A percentile compares a stretch with the other conserved stretches of the same genome.
Evolutionary conservation across 2,797 vertebrate species (phyloP).

Genomic region (Arnoldichthys spilopterus): DNA sequence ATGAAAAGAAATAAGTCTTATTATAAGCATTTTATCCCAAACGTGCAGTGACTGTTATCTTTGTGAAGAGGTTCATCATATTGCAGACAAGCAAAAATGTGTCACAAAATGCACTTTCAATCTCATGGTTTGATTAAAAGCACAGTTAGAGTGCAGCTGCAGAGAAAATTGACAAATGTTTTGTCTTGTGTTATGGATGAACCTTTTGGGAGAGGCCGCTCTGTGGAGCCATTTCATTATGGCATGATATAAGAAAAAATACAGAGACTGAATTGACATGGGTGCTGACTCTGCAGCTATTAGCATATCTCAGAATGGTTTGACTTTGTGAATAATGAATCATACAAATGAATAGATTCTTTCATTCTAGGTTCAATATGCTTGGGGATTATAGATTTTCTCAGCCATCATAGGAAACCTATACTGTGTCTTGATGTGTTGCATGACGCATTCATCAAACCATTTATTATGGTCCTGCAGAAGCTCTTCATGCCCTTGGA

Average conservation of each 20-base stretch:
- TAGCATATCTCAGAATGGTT: slow-evolving; percentile 28
- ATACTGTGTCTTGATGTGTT: slow-evolving; percentile 42
- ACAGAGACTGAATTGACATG: slow-evolving; percentile 19
- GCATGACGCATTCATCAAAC: slow-evolving; percentile 49
- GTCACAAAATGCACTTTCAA: slow-evolving; percentile 5
- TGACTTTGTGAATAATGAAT: slow-evolving; percentile 45
- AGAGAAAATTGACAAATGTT: slow-evolving; percentile 37
- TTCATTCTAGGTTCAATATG: slow-evolving; percentile 48
- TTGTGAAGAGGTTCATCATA: not conserved
- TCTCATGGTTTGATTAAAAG: slow-evolving; percentile 32
- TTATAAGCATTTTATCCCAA: not conserved
- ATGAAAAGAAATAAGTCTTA: not conserved
- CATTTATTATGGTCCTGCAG: slow-evolving; percentile 37
- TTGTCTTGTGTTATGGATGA: slow-evolving; percentile 40
- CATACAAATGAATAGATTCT: slow-evolving; percentile 52
- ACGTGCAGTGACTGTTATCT: not conserved
- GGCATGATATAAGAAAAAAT: slow-evolving; percentile 20
- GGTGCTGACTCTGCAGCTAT: slow-evolving; percentile 32
- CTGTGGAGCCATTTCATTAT: slow-evolving; percentile 32
- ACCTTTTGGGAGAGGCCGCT: slow-evolving; percentile 5
- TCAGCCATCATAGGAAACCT: slow-evolving; percentile 41
- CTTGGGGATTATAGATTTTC: slow-evolving; percentile 46
- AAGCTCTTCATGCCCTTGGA: slow-evolving; percentile 28
- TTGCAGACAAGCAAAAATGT: not conserved
- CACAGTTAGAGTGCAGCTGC: slow-evolving; percentile 11